phyloP scores from a whole-genome alignment of 2,797 vertebrate genomes.

The Enteromius afrohamiltoni region DNA sequence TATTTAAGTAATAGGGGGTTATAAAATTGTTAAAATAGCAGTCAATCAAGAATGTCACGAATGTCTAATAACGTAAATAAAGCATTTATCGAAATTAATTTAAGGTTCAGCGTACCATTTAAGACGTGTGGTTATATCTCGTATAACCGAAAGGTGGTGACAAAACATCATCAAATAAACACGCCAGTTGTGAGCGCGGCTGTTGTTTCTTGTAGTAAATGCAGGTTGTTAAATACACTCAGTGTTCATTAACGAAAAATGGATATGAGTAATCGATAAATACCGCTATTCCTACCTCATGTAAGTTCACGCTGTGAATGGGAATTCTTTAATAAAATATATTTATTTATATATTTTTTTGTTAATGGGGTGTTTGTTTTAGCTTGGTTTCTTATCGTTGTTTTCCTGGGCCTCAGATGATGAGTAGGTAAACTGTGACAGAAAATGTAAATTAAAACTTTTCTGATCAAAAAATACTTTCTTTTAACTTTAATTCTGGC shows the following conservation, averaged over 20 bases:
- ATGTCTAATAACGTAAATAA: neutral
- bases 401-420: neutral
- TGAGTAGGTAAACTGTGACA: neutral
- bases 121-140: neutral
- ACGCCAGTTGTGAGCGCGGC: neutral
- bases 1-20: neutral
- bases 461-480: neutral
- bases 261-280: neutral
- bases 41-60: neutral
- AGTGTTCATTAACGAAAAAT: neutral
- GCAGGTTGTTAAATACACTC: neutral
- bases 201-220: neutral
- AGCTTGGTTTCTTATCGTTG: too few species aligned
- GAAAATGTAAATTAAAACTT: neutral
- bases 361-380: too few species aligned
- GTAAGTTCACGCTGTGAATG: neutral
- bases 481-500: neutral
- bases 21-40: neutral
- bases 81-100: neutral
- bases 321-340: neutral
- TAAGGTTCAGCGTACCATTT: neutral
- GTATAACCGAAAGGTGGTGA: constrained; percentile 39
- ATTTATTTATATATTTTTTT: neutral
- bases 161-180: constrained; percentile 13
- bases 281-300: too few species aligned